Base-by-base conservation (phyloP, 2,888 invertebrate genomes). In the Horisme vitalbata region DNA sequence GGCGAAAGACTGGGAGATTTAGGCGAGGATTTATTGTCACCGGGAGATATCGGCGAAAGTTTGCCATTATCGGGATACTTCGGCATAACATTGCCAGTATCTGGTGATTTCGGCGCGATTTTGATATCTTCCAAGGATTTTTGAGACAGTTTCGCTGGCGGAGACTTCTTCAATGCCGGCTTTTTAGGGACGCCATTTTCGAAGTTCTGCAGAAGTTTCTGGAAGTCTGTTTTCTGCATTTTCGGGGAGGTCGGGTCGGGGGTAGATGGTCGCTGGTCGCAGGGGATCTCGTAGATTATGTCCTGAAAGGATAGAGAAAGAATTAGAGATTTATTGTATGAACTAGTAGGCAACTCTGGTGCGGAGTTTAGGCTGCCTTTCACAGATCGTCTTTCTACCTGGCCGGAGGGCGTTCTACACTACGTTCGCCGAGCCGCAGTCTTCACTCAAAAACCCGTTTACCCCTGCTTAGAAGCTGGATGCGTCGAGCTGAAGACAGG, bases 281-380 rank as follows among this genome's bases (percentile, higher is more conserved):
- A 78, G 0, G 87, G 87, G 0, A 77, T 69, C 54, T 88, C 88
- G 75, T 89, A 89, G 41, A 88, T 80, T 38, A 72, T 75, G 27
- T 82, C 78, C 87, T 89, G 80, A 1, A 78, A 83, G 12, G 44
- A 54, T n/a, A 33, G 46, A 28, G 24, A 44, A 15, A n/a, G 10
- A 10, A 18, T 2, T 1, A 18, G 4, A 18, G 18, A 18, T 4
- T 18, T 18, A 5, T 18, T 18, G 1, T 18, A 18, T 18, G 18
- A 2, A 18, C n/a, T n/a, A 18, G 18, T 18, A 18, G 1, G 6
- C 18, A 18, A 18, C 18, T 18, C 18, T 18, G 18, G 5, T 18
- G 5, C 5, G 15, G 5, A 5, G 5, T 15, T 15, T 15, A 5
- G 3, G 3, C 15, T 5, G 15, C 3, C n/a, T n/a, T n/a, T n/a